Evolutionary conservation across 2,888 invertebrate species (phyloP).

Genomic region (Stenchaetothrips biformis): DNA sequence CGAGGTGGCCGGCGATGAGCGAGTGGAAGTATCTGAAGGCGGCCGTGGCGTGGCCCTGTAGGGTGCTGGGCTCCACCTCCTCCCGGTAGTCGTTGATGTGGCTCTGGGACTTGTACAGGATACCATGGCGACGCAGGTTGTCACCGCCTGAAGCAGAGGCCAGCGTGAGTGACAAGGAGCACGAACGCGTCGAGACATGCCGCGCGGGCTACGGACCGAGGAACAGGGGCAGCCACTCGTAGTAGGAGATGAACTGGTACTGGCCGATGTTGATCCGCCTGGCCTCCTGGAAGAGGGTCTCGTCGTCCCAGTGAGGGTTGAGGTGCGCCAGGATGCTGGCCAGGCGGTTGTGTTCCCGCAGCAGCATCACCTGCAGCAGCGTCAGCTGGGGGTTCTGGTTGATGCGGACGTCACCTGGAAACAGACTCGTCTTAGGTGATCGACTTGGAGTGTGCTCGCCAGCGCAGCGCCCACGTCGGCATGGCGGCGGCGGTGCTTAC

Average conservation of each 20-base stretch:
- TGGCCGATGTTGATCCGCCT: conserved; percentile 68
- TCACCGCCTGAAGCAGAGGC: conserved; percentile 47
- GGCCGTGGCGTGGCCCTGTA: conserved; percentile 67
- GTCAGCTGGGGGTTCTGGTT: conserved; percentile 75
- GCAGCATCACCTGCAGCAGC: conserved; percentile 65
- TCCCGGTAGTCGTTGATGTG: conserved; percentile 65
- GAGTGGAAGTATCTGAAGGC: conserved; percentile 72
- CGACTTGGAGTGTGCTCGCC: neutral
- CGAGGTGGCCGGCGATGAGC: conserved; percentile 61
- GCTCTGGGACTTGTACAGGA: conserved; percentile 56
- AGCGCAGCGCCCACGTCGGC: neutral
- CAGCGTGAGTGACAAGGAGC: neutral
- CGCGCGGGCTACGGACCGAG: conserved; percentile 53
- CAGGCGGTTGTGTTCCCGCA: conserved; percentile 76
- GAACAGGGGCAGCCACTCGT: conserved; percentile 73
- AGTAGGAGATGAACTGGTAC: conserved; percentile 72
- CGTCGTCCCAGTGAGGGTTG: conserved; percentile 72
- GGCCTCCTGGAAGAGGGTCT: conserved; percentile 66
- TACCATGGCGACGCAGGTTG: conserved; percentile 58
- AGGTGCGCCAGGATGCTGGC: conserved; percentile 57
- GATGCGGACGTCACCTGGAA: conserved; percentile 66
- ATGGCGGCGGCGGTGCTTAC: conserved; percentile 47
- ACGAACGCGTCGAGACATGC: neutral
- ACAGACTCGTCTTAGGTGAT: neutral
- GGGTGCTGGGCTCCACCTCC: conserved; percentile 57